These are phyloP conservation scores for Ruditapes philippinarum DNA, from an alignment of 1,140 invertebrate genomes.

Conservation along the genomic window DNA sequence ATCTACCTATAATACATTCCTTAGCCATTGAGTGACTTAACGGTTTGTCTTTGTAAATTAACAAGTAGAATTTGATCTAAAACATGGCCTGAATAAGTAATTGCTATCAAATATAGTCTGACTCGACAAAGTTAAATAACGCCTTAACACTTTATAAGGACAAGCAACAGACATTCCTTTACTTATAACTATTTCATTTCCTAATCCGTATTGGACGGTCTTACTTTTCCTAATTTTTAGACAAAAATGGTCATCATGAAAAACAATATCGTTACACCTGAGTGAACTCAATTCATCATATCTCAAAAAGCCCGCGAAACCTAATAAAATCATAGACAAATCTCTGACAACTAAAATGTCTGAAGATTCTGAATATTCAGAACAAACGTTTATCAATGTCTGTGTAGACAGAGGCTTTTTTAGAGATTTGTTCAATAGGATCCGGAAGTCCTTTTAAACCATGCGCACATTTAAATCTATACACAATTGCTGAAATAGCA, in stretches of 20 bases:
- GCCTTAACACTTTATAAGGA: too few relatives aligned
- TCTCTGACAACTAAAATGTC: too few relatives aligned
- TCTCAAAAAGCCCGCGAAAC: conserved; percentile 25
- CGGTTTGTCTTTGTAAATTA: conserved; percentile 56
- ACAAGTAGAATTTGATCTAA: too few relatives aligned
- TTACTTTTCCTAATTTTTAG: conserved; percentile 47
- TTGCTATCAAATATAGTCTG: neutral
- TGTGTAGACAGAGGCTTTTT: neutral
- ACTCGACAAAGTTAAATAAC: too few relatives aligned
- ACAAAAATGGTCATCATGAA: too few relatives aligned
- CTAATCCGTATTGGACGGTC: conserved; percentile 40
- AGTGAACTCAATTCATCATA: conserved; percentile 25
- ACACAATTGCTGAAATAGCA: conserved; percentile 1
- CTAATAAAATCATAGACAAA: conserved; percentile 18
- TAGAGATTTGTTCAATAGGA: neutral
- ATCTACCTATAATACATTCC: neutral
- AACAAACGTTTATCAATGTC: conserved; percentile 6
- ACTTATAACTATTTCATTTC: conserved; percentile 45
- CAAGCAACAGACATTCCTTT: too few relatives aligned
- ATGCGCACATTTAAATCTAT: conserved; percentile 38
- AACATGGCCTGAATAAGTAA: conserved; percentile 44
- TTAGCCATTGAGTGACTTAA: conserved; percentile 42
- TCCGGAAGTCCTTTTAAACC: too few relatives aligned
- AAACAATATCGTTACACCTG: too few relatives aligned
- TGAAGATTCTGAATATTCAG: too few relatives aligned